A percentile compares a stretch with the other conserved stretches of the same genome.
Conservation (phyloP, 2,113 vertebrate species). For the Pongo abelii region DNA sequence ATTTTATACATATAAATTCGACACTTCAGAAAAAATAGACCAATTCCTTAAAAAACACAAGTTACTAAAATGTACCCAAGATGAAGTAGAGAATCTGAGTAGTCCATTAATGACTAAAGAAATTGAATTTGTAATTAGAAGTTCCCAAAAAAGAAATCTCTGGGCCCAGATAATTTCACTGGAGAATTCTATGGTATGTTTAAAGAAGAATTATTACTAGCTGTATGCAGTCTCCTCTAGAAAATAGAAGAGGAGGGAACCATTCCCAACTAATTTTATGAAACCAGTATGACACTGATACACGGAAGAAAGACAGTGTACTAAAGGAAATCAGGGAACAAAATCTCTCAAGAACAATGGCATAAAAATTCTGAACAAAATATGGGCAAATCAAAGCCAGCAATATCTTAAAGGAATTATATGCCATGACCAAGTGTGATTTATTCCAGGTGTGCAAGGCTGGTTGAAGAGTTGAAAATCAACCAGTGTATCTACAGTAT, state of each 20-base stretch:
- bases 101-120: slow-evolving; percentile 27
- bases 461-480: neutral
- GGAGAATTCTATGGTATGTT: neutral
- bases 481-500: neutral
- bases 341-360: neutral
- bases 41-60: neutral
- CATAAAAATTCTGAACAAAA: neutral
- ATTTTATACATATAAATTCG: neutral
- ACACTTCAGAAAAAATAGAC: neutral
- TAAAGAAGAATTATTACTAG: neutral
- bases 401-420: neutral
- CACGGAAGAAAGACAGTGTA: neutral
- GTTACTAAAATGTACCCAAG: neutral
- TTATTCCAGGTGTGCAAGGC: neutral
- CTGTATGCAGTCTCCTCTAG: neutral
- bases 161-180: neutral
- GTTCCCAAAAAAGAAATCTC: neutral
- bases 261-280: neutral
- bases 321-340: neutral
- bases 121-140: slow-evolving; percentile 47
- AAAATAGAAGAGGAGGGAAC: neutral
- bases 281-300: neutral
- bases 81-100: neutral
- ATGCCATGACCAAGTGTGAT: neutral
- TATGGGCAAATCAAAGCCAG: neutral